phyloP scores from a whole-genome alignment of 2,113 vertebrate genomes.

The Macrotus californicus region DNA sequence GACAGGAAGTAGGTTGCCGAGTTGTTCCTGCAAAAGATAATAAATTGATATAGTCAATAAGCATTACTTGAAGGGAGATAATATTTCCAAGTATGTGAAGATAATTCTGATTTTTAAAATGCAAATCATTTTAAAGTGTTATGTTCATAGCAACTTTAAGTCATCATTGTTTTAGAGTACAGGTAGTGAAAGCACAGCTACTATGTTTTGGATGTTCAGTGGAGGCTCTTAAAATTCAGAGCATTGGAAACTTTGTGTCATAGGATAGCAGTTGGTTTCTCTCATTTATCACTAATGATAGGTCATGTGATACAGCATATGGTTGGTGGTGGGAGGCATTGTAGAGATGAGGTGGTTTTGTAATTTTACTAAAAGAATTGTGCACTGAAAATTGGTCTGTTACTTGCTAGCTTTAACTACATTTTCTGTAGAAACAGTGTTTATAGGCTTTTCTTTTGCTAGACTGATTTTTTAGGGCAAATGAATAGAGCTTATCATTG shows the following conservation, averaged over 20 bases:
- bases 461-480: not conserved
- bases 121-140: not conserved
- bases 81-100: not conserved
- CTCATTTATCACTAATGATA: not conserved
- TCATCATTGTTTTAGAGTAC: not conserved
- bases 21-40: not conserved
- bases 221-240: not conserved
- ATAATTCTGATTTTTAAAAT: slow-evolving; percentile 7
- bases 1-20: not conserved
- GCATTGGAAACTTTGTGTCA: not conserved
- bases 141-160: not conserved
- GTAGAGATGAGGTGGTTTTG: not conserved
- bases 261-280: not conserved
- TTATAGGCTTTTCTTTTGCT: slow-evolving; percentile 6
- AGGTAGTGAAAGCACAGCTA: not conserved
- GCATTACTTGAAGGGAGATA: not conserved
- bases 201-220: not conserved
- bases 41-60: not conserved
- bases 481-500: not conserved
- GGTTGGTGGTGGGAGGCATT: not conserved
- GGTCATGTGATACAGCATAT: not conserved
- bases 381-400: not conserved
- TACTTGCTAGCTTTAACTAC: not conserved
- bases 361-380: not conserved
- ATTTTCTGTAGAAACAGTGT: not conserved